Base-by-base conservation (phyloP, 2,888 invertebrate genomes). In the Listrodromus nycthemerus region DNA sequence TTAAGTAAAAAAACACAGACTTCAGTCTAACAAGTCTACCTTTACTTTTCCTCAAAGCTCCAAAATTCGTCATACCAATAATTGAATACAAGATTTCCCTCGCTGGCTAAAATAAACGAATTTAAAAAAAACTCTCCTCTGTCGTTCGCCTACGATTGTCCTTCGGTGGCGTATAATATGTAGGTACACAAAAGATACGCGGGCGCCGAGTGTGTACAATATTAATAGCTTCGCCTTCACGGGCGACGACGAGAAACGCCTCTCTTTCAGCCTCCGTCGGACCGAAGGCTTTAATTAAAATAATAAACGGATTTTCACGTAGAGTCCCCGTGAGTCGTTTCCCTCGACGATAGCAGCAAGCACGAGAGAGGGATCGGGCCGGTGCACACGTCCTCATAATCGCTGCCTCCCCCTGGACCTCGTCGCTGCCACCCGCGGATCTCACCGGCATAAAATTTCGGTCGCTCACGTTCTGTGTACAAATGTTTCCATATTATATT, bases 241-340 rank as follows among this genome's bases (percentile, higher is more conserved):
- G 4, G 19, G 55, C 52, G n/a, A 7, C 33, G 4, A 30, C 5
- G 24, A 70, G 71, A 55, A 55, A 41, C 71, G 71, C 71, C 71
- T 71, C 71, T 71, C 71, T 58, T 58, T 58, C 71, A 55, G 37
- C 52, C 21, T 41, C 24, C 71, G 24, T 48, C 21, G 45, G 58
- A 45, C 90, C 90, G 89, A 91, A 92, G 92, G 91, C 91, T 91
- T 90, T 90, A 92, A 92, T 92, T 92, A 92, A 92, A 92, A 91
- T 91, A 92, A 92, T 89, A 92, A 92, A 91, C 91, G 91, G 82
- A 82, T 88, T 89, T 88, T 86, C 87, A 81, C 85, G 85, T 80
- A 85, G 82, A 84, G 76, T 84, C 80, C 55, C 63, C n/a, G 30
- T 63, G 33, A 33, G 33, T 63, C 52, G 52, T 50, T 48, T 37